These are phyloP conservation scores for Eudasyphora cyanicolor DNA, from an alignment of 2,888 invertebrate genomes.

Conservation along the genomic window DNA sequence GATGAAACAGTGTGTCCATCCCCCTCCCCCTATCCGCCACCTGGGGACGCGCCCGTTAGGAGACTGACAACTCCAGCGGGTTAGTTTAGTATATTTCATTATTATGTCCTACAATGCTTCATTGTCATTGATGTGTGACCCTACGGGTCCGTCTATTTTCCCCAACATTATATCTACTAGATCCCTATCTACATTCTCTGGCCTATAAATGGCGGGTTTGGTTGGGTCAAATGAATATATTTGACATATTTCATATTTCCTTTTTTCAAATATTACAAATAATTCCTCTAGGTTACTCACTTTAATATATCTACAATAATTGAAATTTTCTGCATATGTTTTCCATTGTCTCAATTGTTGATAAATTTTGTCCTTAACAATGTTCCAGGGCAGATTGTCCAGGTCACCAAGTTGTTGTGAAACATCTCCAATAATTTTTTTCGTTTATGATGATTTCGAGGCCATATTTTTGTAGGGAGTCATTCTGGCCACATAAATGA, in stretches of 20 bases:
- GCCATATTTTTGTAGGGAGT: neutral
- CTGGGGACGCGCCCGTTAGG: too few relatives aligned
- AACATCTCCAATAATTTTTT: slow-evolving; percentile 11
- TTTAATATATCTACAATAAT: slow-evolving; percentile 7
- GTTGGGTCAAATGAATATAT: slow-evolving; percentile 21
- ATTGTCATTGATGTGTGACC: neutral
- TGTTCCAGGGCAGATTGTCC: slow-evolving; percentile 11
- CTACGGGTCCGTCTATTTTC: neutral
- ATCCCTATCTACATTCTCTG: slow-evolving; percentile 15
- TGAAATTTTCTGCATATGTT: slow-evolving; percentile 17
- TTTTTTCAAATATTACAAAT: slow-evolving; percentile 18
- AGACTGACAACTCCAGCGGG: too few relatives aligned
- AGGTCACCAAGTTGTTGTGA: neutral
- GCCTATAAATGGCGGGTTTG: slow-evolving; percentile 8
- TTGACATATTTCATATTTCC: slow-evolving; percentile 8
- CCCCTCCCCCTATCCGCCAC: too few relatives aligned
- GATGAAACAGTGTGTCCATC: too few relatives aligned
- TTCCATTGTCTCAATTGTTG: neutral
- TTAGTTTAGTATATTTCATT: neutral
- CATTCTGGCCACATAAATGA: neutral
- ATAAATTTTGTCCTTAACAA: neutral
- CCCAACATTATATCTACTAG: slow-evolving; percentile 14
- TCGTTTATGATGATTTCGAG: slow-evolving; percentile 6
- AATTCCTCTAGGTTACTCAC: slow-evolving; percentile 17
- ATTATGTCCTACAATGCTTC: neutral